These are phyloP conservation scores for Planiliza haematocheilus DNA, from an alignment of 2,113 vertebrate genomes.

Conservation along the genomic window DNA sequence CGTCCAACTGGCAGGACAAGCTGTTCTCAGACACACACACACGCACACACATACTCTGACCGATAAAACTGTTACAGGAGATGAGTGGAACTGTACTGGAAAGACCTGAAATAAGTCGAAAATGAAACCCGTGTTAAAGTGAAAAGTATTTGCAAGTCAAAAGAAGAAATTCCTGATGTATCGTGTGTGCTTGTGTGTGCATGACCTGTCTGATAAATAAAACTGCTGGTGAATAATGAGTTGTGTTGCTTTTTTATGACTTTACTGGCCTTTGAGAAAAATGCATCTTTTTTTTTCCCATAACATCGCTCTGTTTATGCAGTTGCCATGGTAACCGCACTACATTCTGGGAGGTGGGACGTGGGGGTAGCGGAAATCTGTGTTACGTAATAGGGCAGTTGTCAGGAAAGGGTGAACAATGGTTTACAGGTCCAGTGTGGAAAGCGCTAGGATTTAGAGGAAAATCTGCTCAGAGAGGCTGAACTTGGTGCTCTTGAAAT, in stretches of 20 bases:
- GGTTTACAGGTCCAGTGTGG: constrained; percentile 50
- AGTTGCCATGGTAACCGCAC: constrained; percentile 54
- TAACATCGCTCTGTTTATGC: constrained; percentile 60
- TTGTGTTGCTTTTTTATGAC: constrained; percentile 44
- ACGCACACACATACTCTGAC: constrained; percentile 34
- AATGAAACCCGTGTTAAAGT: constrained; percentile 21
- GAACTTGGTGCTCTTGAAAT: neutral
- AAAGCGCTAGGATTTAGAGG: constrained; percentile 39
- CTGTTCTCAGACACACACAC: constrained; percentile 58
- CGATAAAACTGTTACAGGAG: constrained; percentile 55
- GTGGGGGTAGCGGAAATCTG: constrained; percentile 47
- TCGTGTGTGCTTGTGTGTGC: constrained; percentile 29
- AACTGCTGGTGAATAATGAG: constrained; percentile 65
- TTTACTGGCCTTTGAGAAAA: constrained; percentile 29
- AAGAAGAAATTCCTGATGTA: constrained; percentile 31
- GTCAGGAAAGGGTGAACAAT: constrained; percentile 77
- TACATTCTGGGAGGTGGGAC: constrained; percentile 53
- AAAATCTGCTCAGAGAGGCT: neutral
- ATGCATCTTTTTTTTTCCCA: constrained; percentile 41
- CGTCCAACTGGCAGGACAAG: constrained; percentile 60
- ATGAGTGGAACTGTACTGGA: constrained; percentile 43
- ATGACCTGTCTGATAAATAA: constrained; percentile 72
- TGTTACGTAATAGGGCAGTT: constrained; percentile 56
- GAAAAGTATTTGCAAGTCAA: constrained; percentile 4
- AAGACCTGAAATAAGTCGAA: neutral